Evolutionary conservation across 2,888 invertebrate species (phyloP).

Genomic region (Aporophyla lueneburgensis): DNA sequence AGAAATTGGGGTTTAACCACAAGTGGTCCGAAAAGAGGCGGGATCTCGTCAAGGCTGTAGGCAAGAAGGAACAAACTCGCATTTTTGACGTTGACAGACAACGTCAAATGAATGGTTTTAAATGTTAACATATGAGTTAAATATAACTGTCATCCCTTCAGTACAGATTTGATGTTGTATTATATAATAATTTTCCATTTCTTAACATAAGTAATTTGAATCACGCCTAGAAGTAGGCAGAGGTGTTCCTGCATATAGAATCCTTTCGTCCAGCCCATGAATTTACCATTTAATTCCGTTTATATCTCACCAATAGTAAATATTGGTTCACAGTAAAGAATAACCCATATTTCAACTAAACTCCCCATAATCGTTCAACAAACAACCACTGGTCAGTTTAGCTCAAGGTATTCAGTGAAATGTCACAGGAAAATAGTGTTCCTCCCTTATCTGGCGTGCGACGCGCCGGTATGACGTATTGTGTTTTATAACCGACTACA

Average conservation of each 20-base stretch:
- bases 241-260: not conserved
- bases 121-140: not conserved
- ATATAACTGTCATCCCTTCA: not conserved
- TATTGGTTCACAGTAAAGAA: not conserved
- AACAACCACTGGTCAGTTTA: conserved; percentile 46
- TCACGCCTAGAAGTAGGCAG: no score
- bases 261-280: not conserved
- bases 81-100: no score
- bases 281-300: not conserved
- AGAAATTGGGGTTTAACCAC: no score
- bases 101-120: no score
- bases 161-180: not conserved
- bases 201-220: no score
- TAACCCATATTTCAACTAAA: not conserved
- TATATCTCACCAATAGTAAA: not conserved
- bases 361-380: conserved; percentile 18
- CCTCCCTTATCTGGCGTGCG: conserved; percentile 55
- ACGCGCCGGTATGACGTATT: conserved; percentile 63
- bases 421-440: conserved; percentile 65
- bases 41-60: no score
- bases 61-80: no score
- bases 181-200: not conserved
- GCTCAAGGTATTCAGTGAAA: conserved; percentile 62
- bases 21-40: no score
- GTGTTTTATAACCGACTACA: conserved; percentile 58